Evolutionary conservation across 1,140 invertebrate genomes (phyloP).

Genomic region (Drosophila mayri): DNA sequence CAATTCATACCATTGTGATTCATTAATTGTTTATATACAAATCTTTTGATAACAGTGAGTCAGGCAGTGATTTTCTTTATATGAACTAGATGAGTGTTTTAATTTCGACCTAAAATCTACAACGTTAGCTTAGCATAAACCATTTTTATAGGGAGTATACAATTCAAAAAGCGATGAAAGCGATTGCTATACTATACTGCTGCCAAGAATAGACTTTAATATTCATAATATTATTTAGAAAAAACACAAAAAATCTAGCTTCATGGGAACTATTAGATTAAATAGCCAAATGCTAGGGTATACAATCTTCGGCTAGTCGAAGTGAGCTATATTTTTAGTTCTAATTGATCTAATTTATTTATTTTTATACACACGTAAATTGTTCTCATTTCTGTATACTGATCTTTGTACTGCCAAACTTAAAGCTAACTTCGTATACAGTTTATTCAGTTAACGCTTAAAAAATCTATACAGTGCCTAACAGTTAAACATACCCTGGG

Average conservation of each 20-base stretch:
- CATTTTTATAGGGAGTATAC: not conserved
- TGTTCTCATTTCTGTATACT: too few relatives aligned
- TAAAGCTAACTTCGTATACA: too few relatives aligned
- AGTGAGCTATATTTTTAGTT: not conserved
- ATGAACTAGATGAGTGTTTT: not conserved
- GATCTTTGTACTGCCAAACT: too few relatives aligned
- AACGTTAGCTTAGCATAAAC: not conserved
- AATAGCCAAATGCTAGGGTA: not conserved
- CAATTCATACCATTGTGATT: not conserved
- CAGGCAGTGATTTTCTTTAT: not conserved
- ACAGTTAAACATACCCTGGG: slow-evolving; percentile 86
- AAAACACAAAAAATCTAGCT: not conserved
- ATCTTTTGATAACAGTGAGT: slow-evolving; percentile 1
- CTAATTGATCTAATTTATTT: not conserved
- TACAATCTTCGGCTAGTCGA: not conserved
- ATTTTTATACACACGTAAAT: too few relatives aligned
- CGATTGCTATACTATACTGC: not conserved
- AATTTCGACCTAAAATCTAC: not conserved
- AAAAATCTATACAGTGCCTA: not conserved
- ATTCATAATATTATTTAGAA: not conserved
- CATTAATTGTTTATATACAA: not conserved
- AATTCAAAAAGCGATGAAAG: too few relatives aligned
- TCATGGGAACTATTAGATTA: not conserved
- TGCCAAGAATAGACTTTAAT: not conserved
- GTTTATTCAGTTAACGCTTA: not conserved